phyloP scores from a whole-genome alignment of 1,140 invertebrate species.

The Cydia pomonella region DNA sequence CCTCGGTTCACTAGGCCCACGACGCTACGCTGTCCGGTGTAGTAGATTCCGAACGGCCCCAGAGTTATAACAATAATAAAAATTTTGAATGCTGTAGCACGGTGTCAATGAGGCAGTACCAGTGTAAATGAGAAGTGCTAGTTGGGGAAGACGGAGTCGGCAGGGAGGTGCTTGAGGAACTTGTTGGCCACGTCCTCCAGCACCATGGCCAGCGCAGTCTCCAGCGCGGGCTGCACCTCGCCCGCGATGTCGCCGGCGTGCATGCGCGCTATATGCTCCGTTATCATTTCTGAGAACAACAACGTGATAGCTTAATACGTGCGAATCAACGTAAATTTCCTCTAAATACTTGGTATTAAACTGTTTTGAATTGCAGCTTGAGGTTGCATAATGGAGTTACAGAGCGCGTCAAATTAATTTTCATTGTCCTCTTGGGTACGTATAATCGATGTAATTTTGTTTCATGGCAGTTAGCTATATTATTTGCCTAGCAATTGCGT shows the following conservation, averaged over 20 bases:
- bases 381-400: neutral
- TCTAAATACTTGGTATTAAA: neutral
- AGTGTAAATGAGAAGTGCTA: slow-evolving; percentile 42
- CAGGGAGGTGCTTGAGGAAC: slow-evolving; percentile 76
- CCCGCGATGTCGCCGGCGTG: slow-evolving; percentile 76
- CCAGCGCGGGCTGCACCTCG: slow-evolving; percentile 79
- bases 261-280: slow-evolving; percentile 77
- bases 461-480: neutral
- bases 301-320: neutral
- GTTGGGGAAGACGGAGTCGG: slow-evolving; percentile 79
- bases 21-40: too few relatives aligned
- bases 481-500: too few relatives aligned
- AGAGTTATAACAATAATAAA: too few relatives aligned
- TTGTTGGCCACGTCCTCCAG: slow-evolving; percentile 80
- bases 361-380: neutral
- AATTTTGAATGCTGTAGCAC: too few relatives aligned
- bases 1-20: too few relatives aligned
- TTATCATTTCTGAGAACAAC: slow-evolving; percentile 71
- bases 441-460: neutral
- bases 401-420: neutral
- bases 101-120: slow-evolving; percentile 4
- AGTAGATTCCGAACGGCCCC: too few relatives aligned
- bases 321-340: neutral
- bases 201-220: slow-evolving; percentile 77
- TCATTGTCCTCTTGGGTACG: neutral